Evolutionary conservation across 2,113 vertebrate species (phyloP).

Genomic region (Apodemus speciosus): DNA sequence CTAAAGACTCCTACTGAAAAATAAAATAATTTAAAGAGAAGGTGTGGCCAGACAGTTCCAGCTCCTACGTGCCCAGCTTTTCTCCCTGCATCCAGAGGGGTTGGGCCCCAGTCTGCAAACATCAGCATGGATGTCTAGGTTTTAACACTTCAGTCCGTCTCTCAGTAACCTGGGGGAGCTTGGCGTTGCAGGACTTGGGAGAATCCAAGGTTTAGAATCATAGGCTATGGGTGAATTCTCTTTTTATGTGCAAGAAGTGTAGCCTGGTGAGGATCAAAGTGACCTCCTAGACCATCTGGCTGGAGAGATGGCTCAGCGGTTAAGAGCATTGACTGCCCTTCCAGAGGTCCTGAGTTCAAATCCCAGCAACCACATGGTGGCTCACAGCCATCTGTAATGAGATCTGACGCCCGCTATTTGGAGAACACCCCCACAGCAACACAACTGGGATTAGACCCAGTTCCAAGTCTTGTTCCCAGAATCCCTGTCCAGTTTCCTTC

Average conservation of each 20-base stretch:
- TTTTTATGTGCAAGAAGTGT: too few relatives aligned
- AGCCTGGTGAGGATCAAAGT: neutral
- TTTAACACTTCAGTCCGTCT: neutral
- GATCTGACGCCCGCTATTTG: neutral
- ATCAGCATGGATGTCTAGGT: accelerated
- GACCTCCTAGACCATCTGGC: neutral
- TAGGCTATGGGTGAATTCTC: neutral
- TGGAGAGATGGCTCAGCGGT: too few relatives aligned
- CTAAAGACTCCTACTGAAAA: neutral
- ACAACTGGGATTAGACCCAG: neutral
- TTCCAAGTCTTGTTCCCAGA: neutral
- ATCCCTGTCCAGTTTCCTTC: neutral
- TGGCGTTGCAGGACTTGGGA: neutral
- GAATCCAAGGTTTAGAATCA: neutral
- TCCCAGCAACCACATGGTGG: too few relatives aligned
- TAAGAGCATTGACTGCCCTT: neutral
- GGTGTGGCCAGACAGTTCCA: accelerated
- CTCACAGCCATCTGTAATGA: too few relatives aligned
- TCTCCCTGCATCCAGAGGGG: too few relatives aligned
- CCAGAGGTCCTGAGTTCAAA: too few relatives aligned
- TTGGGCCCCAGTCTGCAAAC: neutral
- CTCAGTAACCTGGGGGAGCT: neutral
- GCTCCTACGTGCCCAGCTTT: neutral
- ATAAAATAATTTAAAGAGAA: neutral
- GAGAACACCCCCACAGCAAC: neutral